Conservation (phyloP, 92 coral and sea anemone species). For the Nematostella vectensis region DNA sequence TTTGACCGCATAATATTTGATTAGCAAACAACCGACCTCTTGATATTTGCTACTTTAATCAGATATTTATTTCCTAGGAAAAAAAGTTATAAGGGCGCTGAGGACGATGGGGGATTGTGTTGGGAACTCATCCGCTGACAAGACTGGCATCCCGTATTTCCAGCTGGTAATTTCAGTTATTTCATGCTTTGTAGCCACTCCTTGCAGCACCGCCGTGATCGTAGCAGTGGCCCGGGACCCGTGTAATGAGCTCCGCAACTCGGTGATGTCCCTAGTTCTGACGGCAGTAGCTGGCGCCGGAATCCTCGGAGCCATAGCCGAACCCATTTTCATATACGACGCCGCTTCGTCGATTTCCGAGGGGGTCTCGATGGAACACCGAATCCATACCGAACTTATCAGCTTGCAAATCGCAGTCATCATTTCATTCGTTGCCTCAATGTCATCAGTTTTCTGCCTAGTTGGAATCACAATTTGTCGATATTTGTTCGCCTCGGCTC, state of each 20-base stretch:
- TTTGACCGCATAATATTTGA: too few species aligned
- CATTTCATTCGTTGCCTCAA: slow-evolving; percentile 14
- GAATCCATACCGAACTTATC: slow-evolving; percentile 4
- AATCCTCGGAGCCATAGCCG: slow-evolving; percentile 19
- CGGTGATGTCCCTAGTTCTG: slow-evolving; percentile 14
- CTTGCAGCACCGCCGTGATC: slow-evolving; percentile 4
- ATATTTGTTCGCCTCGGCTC: slow-evolving; percentile 35
- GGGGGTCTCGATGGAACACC: not conserved
- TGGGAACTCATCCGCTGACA: slow-evolving; percentile 1
- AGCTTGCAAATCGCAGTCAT: slow-evolving; percentile 14
- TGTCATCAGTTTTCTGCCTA: slow-evolving; percentile 10
- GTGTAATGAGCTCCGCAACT: slow-evolving; percentile 15
- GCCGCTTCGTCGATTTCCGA: slow-evolving; percentile 11
- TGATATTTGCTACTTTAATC: too few species aligned
- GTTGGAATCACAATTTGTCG: slow-evolving; percentile 29
- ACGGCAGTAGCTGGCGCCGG: slow-evolving; percentile 27
- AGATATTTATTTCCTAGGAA: too few species aligned
- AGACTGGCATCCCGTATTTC: slow-evolving; percentile 18
- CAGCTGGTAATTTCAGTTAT: slow-evolving; percentile 13
- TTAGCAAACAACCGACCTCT: too few species aligned
- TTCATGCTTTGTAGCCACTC: slow-evolving; percentile 10
- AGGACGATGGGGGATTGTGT: too few species aligned
- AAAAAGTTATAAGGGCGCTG: too few species aligned
- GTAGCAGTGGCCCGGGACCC: slow-evolving; percentile 16
- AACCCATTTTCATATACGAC: slow-evolving; percentile 21